phyloP scores from a whole-genome alignment of 2,113 vertebrate species.

The Polyodon spathula region DNA sequence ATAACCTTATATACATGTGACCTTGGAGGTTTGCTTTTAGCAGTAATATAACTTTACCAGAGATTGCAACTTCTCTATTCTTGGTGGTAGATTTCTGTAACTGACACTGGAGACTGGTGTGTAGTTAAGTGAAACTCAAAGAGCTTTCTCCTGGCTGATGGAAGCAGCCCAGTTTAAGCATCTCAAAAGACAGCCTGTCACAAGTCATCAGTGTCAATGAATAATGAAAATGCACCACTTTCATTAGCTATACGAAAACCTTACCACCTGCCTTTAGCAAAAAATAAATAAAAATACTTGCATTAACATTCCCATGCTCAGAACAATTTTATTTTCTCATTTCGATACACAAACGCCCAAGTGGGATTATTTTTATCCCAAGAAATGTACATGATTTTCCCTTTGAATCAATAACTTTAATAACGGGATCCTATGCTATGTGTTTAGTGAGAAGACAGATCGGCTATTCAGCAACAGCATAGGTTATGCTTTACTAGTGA shows the following conservation, averaged over 20 bases:
- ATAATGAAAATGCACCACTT: slow-evolving; percentile 33
- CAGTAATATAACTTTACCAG: background rate
- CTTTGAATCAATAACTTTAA: no score
- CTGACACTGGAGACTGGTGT: slow-evolving; percentile 9
- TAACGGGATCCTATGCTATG: no score
- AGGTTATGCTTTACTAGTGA: no score
- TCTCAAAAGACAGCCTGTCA: slow-evolving; percentile 38
- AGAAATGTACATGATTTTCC: no score
- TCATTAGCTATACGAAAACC: slow-evolving; percentile 25
- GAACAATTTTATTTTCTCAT: no score
- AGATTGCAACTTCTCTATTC: slow-evolving; percentile 16
- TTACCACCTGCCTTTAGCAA: slow-evolving; percentile 15
- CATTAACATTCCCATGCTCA: no score
- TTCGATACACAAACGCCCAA: no score
- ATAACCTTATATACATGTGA: no score
- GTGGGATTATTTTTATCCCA: no score
- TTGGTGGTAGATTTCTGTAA: slow-evolving; percentile 12
- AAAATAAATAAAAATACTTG: background rate
- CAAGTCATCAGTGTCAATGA: slow-evolving; percentile 37
- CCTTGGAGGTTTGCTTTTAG: slow-evolving; percentile 12
- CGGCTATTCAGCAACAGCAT: no score
- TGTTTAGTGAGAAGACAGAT: no score
- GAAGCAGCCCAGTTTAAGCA: slow-evolving; percentile 33
- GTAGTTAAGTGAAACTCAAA: slow-evolving; percentile 19
- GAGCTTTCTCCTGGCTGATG: slow-evolving; percentile 25